Evolutionary conservation across 1,140 invertebrate species (phyloP).

Genomic region (Heliothis virescens): DNA sequence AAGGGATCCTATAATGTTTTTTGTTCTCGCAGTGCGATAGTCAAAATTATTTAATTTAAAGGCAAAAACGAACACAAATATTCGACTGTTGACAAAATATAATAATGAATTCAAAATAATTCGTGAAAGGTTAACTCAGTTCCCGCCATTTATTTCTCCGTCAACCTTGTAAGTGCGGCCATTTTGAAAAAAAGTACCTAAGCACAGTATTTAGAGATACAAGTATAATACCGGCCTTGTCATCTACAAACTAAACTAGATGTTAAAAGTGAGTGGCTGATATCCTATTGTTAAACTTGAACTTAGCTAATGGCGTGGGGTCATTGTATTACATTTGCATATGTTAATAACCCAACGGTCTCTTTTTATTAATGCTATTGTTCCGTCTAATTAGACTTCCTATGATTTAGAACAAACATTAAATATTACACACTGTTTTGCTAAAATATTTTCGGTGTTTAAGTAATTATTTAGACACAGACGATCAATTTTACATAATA

Average conservation of each 20-base stretch:
- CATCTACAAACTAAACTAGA: constrained; percentile 25
- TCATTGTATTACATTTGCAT: constrained; percentile 59
- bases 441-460: background rate
- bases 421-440: constrained; percentile 14
- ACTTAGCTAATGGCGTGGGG: constrained; percentile 51
- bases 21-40: no score
- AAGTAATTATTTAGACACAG: background rate
- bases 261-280: constrained; percentile 54
- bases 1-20: no score
- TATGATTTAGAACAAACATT: constrained; percentile 31
- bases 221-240: constrained; percentile 42
- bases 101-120: background rate
- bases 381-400: constrained; percentile 52
- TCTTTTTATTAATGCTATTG: constrained; percentile 65
- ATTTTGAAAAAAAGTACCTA: constrained; percentile 19
- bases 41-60: no score
- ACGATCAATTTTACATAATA: background rate
- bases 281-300: constrained; percentile 63
- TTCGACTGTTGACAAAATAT: no score
- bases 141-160: constrained; percentile 1
- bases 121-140: constrained; percentile 1
- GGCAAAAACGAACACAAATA: no score
- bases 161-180: background rate
- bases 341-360: constrained; percentile 62
- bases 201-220: background rate